phyloP scores from a whole-genome alignment of 2,113 vertebrate species.

The Oncorhynchus gorbuscha region DNA sequence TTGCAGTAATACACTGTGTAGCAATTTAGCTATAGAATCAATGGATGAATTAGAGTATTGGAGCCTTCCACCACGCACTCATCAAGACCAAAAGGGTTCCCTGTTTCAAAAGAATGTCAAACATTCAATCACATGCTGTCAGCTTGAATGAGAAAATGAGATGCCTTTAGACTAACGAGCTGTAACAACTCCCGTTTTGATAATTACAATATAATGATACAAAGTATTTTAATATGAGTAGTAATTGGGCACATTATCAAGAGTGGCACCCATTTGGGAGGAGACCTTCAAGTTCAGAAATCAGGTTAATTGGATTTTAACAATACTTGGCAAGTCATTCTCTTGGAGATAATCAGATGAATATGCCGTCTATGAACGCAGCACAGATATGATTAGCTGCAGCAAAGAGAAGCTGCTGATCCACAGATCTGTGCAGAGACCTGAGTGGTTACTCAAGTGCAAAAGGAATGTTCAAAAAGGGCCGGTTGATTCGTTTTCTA shows the following conservation, averaged over 20 bases:
- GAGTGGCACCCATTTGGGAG: constrained; percentile 25
- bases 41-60: not conserved
- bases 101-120: constrained; percentile 27
- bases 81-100: constrained; percentile 24
- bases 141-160: constrained; percentile 27
- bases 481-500: constrained; percentile 23
- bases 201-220: constrained; percentile 46
- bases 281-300: constrained; percentile 50
- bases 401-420: not conserved
- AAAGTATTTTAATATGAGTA: constrained; percentile 37
- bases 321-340: constrained; percentile 43
- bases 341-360: constrained; percentile 25
- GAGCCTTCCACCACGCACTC: not conserved
- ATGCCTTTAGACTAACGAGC: constrained; percentile 21
- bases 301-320: constrained; percentile 53
- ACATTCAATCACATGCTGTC: constrained; percentile 32
- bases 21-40: no score
- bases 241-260: constrained; percentile 56
- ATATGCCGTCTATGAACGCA: not conserved
- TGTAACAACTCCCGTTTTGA: constrained; percentile 20
- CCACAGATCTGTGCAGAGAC: constrained; percentile 3
- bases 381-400: not conserved
- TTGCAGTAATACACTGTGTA: no score
- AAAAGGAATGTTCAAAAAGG: constrained; percentile 9
- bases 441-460: constrained; percentile 19